Evolutionary conservation across 1,140 invertebrate species (phyloP).

Genomic region (Subanguina moxae): DNA sequence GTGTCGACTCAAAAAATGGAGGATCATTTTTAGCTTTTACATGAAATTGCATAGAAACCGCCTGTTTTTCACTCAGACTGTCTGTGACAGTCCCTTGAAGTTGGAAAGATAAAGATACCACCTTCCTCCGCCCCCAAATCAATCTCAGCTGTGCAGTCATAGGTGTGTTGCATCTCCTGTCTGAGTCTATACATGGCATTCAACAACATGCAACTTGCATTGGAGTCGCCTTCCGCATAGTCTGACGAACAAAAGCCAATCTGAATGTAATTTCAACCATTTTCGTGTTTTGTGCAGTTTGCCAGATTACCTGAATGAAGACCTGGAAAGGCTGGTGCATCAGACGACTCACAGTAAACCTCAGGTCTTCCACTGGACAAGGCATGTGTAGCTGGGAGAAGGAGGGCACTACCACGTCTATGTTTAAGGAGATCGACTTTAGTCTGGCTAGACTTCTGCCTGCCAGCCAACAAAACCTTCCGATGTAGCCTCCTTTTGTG

Average conservation of each 20-base stretch:
- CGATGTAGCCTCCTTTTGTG: constrained; percentile 38
- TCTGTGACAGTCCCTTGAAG: too few species aligned
- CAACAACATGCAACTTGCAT: background rate
- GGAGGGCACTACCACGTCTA: constrained; percentile 32
- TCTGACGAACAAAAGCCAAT: background rate
- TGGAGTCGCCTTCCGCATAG: background rate
- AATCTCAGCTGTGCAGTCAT: background rate
- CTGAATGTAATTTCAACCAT: background rate
- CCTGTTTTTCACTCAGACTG: too few species aligned
- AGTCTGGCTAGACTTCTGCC: background rate
- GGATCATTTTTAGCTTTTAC: too few species aligned
- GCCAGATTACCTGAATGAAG: constrained; percentile 32
- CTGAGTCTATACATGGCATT: constrained; percentile 5
- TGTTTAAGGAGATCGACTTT: constrained; percentile 28
- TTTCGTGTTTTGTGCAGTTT: background rate
- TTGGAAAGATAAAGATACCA: background rate
- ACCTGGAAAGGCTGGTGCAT: constrained; percentile 30
- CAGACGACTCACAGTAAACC: constrained; percentile 30
- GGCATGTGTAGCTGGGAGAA: constrained; percentile 30
- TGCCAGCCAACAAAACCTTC: constrained; percentile 20
- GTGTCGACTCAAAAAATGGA: too few species aligned
- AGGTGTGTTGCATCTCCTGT: constrained; percentile 10
- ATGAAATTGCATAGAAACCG: too few species aligned
- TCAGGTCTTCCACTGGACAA: constrained; percentile 32
- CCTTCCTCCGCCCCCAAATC: background rate